A percentile compares a stretch with the other conserved stretches of the same genome.
These are phyloP conservation scores for Phenganax stokvisi DNA, from an alignment of 92 coral and sea anemone genomes.

Conservation along the genomic window DNA sequence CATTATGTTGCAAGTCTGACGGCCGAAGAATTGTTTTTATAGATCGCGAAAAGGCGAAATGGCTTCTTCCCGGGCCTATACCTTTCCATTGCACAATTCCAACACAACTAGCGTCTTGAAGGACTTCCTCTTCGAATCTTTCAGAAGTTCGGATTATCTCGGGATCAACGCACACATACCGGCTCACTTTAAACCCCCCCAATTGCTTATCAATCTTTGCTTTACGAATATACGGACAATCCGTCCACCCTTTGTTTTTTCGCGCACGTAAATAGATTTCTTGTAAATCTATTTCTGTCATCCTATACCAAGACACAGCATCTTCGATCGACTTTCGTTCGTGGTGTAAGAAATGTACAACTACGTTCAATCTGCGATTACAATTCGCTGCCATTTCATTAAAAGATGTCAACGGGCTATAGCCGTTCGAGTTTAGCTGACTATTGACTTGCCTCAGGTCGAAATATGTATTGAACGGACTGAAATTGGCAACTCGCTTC, in stretches of 20 bases:
- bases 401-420: conserved; percentile 60
- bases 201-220: conserved; percentile 78
- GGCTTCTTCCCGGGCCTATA: conserved; percentile 60
- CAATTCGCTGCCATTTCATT: conserved; percentile 74
- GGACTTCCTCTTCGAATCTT: conserved; percentile 68
- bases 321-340: conserved; percentile 53
- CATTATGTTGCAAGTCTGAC: conserved; percentile 68
- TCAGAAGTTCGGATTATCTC: conserved; percentile 63
- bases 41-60: conserved; percentile 62
- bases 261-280: conserved; percentile 57
- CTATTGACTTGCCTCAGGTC: conserved; percentile 56
- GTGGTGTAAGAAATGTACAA: conserved; percentile 73
- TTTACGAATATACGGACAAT: conserved; percentile 72
- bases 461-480: conserved; percentile 69
- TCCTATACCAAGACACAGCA: conserved; percentile 74
- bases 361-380: conserved; percentile 64
- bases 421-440: conserved; percentile 61
- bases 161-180: conserved; percentile 92
- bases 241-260: conserved; percentile 72
- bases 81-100: conserved; percentile 96
- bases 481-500: conserved; percentile 47
- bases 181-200: conserved; percentile 72
- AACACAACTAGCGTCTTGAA: conserved; percentile 74
- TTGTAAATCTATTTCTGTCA: conserved; percentile 52
- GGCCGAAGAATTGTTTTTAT: conserved; percentile 60